A percentile compares a stretch with the other conserved stretches of the same genome.
Evolutionary conservation across 2,797 vertebrate genomes (phyloP).

Genomic region (Syncerus caffer): DNA sequence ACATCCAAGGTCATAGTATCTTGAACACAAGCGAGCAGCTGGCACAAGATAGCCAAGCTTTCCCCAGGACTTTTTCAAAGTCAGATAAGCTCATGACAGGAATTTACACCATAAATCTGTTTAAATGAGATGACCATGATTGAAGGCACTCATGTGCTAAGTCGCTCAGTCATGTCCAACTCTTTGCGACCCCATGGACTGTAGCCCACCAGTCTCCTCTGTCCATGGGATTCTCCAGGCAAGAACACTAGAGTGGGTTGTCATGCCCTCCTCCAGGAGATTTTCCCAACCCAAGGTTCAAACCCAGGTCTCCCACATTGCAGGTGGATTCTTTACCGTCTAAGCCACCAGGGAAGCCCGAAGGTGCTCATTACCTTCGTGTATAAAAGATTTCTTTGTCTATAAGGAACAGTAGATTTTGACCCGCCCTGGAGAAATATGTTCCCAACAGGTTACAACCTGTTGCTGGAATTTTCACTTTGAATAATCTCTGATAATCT

Average conservation of each 20-base stretch:
- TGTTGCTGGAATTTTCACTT: background rate
- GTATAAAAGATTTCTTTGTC: background rate
- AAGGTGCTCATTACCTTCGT: slow-evolving; percentile 7
- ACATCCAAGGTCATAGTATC: slow-evolving; percentile 70
- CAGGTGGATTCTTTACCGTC: background rate
- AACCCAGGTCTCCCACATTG: background rate
- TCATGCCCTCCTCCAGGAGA: background rate
- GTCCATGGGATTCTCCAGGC: background rate
- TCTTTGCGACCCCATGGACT: background rate
- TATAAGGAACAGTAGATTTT: background rate
- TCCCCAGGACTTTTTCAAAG: slow-evolving; percentile 58
- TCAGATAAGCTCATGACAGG: slow-evolving; percentile 75
- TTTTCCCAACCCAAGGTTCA: background rate
- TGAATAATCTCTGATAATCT: background rate
- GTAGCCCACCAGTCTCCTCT: background rate
- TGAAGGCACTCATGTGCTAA: background rate
- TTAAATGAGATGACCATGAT: background rate
- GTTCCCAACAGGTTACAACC: background rate
- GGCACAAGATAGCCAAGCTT: slow-evolving; percentile 62
- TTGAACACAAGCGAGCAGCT: slow-evolving; percentile 47
- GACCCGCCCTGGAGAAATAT: background rate
- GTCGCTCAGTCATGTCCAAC: rapidly evolving
- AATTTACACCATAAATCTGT: slow-evolving; percentile 32
- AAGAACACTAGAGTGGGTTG: background rate
- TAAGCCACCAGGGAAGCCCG: background rate